Percentiles rank a stretch among this genome's conserved stretches.
phyloP scores from a whole-genome alignment of 1,140 invertebrate genomes.

The Drosophila pectinifera region DNA sequence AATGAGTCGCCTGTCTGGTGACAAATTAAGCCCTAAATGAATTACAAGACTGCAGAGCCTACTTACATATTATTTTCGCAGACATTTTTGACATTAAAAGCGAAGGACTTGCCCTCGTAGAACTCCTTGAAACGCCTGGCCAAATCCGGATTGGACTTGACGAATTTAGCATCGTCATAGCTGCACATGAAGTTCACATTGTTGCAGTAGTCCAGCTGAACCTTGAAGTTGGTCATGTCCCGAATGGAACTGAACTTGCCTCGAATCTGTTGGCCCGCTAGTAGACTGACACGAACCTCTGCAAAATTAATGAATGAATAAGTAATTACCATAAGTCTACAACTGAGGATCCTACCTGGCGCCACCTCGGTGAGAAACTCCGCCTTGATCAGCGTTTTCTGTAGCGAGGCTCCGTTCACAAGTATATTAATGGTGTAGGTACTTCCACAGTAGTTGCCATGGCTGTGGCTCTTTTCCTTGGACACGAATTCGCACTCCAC shows the following conservation, averaged over 20 bases:
- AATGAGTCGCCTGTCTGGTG: no score
- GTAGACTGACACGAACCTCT: slow-evolving; percentile 68
- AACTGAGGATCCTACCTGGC: slow-evolving; percentile 32
- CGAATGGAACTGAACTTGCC: slow-evolving; percentile 72
- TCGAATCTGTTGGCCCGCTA: slow-evolving; percentile 79
- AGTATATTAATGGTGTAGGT: slow-evolving; percentile 67
- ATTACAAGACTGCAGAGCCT: no score
- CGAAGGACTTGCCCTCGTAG: slow-evolving; percentile 78
- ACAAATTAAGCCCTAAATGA: background rate
- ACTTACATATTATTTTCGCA: slow-evolving; percentile 83
- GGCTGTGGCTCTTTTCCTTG: slow-evolving; percentile 32
- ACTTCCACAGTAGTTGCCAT: slow-evolving; percentile 6
- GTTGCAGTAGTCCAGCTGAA: slow-evolving; percentile 67
- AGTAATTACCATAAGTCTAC: no score
- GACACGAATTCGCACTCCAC: slow-evolving; percentile 71
- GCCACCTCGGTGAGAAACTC: slow-evolving; percentile 66
- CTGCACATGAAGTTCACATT: slow-evolving; percentile 71
- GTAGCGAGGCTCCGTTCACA: slow-evolving; percentile 68
- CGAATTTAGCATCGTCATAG: slow-evolving; percentile 77
- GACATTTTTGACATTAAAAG: slow-evolving; percentile 74
- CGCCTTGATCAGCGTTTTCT: slow-evolving; percentile 60
- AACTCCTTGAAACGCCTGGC: slow-evolving; percentile 71
- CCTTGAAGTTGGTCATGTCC: slow-evolving; percentile 77
- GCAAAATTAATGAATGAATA: background rate
- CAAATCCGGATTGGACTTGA: slow-evolving; percentile 78